Conservation (phyloP, 2,888 invertebrate species). For the Pycnomerus fuliginosus region DNA sequence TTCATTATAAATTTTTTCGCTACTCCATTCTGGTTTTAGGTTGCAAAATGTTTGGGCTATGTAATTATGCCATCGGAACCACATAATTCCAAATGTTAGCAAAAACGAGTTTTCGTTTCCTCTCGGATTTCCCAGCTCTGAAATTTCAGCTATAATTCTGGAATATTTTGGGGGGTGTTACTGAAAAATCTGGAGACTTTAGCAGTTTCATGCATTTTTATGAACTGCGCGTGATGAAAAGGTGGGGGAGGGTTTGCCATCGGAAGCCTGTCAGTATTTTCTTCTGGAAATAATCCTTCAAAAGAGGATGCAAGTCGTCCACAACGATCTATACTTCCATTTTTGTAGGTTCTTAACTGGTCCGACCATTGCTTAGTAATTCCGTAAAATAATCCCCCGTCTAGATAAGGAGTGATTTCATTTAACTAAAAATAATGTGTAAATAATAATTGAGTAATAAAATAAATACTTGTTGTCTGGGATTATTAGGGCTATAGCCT, state of each 20-base stretch:
- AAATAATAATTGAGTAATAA: neutral
- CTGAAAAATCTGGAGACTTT: conserved; percentile 58
- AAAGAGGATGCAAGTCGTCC: conserved; percentile 53
- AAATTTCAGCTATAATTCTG: conserved; percentile 21
- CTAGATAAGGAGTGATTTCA: conserved; percentile 62
- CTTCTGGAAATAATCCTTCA: conserved; percentile 55
- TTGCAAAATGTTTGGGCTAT: conserved; percentile 49
- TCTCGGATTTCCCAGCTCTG: conserved; percentile 57
- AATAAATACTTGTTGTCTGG: conserved; percentile 57
- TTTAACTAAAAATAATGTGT: conserved; percentile 54
- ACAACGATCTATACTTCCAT: conserved; percentile 53
- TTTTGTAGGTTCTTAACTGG: conserved; percentile 53
- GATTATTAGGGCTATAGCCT: conserved; percentile 60
- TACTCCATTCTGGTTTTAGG: conserved; percentile 47
- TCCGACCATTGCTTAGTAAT: conserved; percentile 61
- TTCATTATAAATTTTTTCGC: conserved; percentile 57
- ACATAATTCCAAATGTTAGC: conserved; percentile 56
- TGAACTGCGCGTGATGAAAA: conserved; percentile 50
- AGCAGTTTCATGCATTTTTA: conserved; percentile 48
- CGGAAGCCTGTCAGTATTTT: conserved; percentile 56
- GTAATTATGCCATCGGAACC: conserved; percentile 59
- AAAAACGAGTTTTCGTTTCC: conserved; percentile 59
- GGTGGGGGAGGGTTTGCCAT: conserved; percentile 62
- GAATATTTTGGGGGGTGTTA: conserved; percentile 44
- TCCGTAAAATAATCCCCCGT: conserved; percentile 63